Percentiles rank a stretch among this genome's conserved stretches.
Evolutionary conservation across 2,888 invertebrate genomes (phyloP).

Genomic region (Proisotoma minuta): DNA sequence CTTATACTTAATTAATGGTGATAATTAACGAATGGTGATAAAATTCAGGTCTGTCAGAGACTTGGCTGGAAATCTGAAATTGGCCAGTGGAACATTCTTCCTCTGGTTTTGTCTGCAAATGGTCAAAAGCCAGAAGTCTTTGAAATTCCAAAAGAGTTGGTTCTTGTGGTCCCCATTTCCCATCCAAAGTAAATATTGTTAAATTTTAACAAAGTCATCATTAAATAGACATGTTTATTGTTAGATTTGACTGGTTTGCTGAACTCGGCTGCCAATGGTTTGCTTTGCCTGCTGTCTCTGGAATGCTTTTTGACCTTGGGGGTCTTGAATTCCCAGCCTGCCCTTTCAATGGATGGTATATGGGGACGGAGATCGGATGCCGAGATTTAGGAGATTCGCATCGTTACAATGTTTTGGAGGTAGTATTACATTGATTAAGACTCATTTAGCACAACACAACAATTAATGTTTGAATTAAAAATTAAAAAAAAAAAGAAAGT

Average conservation of each 20-base stretch:
- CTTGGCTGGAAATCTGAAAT: conserved; percentile 82
- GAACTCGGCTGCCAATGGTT: conserved; percentile 83
- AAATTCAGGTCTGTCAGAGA: conserved; percentile 81
- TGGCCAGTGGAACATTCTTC: conserved; percentile 79
- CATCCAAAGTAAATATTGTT: conserved; percentile 74
- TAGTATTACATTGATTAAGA: no score
- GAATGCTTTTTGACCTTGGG: conserved; percentile 90
- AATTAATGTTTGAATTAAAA: background rate
- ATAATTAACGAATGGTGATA: no score
- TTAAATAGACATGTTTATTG: background rate
- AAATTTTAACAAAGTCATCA: no score
- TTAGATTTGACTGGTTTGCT: conserved; percentile 79
- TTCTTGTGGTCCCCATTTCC: conserved; percentile 75
- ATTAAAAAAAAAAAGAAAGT: background rate
- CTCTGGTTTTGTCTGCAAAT: conserved; percentile 82
- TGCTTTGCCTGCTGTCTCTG: conserved; percentile 79
- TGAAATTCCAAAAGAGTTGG: conserved; percentile 79
- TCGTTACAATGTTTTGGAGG: conserved; percentile 82
- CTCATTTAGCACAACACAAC: background rate
- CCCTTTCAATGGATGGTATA: conserved; percentile 95
- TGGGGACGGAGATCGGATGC: conserved; percentile 92
- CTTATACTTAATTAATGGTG: no score
- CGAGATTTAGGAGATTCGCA: conserved; percentile 81
- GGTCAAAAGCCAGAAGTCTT: conserved; percentile 94
- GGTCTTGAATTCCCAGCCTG: conserved; percentile 88